phyloP scores from a whole-genome alignment of 92 coral and sea anemone species.

The Porites evermanni region DNA sequence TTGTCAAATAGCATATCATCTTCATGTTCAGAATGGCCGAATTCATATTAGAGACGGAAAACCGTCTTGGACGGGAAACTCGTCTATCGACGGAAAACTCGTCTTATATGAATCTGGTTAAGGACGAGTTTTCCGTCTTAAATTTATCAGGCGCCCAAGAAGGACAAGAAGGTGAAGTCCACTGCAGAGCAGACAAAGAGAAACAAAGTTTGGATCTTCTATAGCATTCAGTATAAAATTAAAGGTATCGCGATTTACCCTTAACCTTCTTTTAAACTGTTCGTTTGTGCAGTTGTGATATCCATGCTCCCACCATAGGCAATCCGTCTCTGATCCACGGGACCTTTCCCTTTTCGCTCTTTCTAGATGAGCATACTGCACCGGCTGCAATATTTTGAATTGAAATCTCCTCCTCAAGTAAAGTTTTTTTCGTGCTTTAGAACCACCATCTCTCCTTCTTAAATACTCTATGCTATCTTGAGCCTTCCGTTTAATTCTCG shows the following conservation, averaged over 20 bases:
- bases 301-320: conserved; percentile 63
- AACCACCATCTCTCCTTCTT: conserved; percentile 14
- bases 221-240: conserved; percentile 12
- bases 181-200: no score
- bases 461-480: conserved; percentile 1
- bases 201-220: no score
- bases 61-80: no score
- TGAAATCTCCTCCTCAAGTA: conserved; percentile 40
- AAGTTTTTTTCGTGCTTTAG: conserved; percentile 1
- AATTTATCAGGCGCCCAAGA: no score
- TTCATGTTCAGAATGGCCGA: no score
- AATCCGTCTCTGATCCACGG: conserved; percentile 35
- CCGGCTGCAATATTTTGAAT: conserved; percentile 46
- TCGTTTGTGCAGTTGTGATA: conserved; percentile 52
- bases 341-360: conserved; percentile 45
- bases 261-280: conserved; percentile 53
- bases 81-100: no score
- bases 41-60: no score
- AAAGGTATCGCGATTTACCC: conserved; percentile 46
- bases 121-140: no score
- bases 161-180: no score
- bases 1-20: no score
- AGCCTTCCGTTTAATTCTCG: conserved; percentile 5
- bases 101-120: no score
- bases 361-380: conserved; percentile 27